phyloP scores from a whole-genome alignment of 2,888 invertebrate genomes.

The Clunio marinus region DNA sequence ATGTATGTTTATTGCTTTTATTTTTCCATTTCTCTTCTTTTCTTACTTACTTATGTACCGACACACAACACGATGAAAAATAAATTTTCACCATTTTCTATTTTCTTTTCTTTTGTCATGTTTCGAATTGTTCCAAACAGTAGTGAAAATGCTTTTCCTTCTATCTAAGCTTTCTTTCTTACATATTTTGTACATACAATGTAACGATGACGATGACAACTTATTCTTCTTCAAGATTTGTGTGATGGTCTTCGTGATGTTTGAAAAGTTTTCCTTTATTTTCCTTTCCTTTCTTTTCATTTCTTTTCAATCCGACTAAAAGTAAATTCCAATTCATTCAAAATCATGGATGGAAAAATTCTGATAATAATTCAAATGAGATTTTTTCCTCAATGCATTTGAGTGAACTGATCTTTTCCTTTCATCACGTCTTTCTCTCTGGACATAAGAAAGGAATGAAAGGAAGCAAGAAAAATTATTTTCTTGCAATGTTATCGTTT shows the following conservation, averaged over 20 bases:
- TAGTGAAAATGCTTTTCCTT: background rate
- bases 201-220: background rate
- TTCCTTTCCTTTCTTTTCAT: no score
- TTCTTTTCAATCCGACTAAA: background rate
- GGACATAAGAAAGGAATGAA: background rate
- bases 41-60: background rate
- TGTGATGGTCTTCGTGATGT: no score
- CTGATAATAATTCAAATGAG: slow-evolving; percentile 28
- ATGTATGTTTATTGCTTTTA: slow-evolving; percentile 22
- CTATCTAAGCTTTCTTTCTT: background rate
- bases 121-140: background rate
- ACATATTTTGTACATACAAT: background rate
- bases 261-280: no score
- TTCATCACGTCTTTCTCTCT: background rate
- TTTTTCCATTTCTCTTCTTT: slow-evolving; percentile 3
- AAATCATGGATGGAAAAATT: slow-evolving; percentile 19
- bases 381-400: background rate
- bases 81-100: slow-evolving; percentile 27
- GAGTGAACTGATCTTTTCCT: background rate
- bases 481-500: slow-evolving; percentile 24
- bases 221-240: background rate
- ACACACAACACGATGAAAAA: background rate
- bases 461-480: slow-evolving; percentile 4
- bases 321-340: slow-evolving; percentile 21
- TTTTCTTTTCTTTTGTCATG: background rate